Conservation (phyloP, 2,113 vertebrate genomes). For the Strix aluco region DNA sequence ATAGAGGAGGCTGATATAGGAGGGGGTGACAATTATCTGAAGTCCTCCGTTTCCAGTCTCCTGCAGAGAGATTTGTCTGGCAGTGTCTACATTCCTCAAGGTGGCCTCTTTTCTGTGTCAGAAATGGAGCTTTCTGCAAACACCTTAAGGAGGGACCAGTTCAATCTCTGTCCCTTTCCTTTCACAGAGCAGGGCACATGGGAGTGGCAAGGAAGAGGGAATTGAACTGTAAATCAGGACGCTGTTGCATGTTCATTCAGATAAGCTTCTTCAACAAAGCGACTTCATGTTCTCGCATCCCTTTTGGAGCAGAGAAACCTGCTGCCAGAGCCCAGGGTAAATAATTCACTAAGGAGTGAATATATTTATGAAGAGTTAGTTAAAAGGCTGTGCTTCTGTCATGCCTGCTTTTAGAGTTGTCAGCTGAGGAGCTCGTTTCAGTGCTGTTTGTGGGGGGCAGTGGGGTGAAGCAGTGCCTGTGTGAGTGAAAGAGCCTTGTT, state of each 20-base stretch:
- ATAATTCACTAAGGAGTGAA: slow-evolving; percentile 25
- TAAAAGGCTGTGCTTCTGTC: slow-evolving; percentile 38
- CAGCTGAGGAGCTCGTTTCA: slow-evolving; percentile 23
- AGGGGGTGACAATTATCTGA: neutral
- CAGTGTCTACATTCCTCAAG: neutral
- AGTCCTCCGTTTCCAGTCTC: neutral
- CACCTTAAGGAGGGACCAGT: neutral
- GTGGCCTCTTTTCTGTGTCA: neutral
- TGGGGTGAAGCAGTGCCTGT: slow-evolving; percentile 11
- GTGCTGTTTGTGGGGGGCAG: slow-evolving; percentile 1
- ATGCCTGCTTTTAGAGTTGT: slow-evolving; percentile 6
- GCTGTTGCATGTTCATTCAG: neutral
- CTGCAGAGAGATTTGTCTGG: neutral
- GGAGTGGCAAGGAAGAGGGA: neutral
- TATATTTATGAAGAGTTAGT: slow-evolving; percentile 43
- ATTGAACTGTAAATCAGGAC: slow-evolving; percentile 11
- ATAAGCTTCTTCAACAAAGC: neutral
- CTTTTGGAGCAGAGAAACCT: neutral
- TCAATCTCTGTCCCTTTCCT: neutral
- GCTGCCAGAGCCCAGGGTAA: slow-evolving; percentile 22
- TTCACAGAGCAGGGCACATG: neutral
- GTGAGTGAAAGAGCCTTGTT: neutral
- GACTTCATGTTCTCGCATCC: neutral
- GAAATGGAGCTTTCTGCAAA: neutral
- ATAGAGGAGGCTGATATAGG: neutral